Conservation (phyloP, 2,888 invertebrate genomes). For the Formica aserva region DNA sequence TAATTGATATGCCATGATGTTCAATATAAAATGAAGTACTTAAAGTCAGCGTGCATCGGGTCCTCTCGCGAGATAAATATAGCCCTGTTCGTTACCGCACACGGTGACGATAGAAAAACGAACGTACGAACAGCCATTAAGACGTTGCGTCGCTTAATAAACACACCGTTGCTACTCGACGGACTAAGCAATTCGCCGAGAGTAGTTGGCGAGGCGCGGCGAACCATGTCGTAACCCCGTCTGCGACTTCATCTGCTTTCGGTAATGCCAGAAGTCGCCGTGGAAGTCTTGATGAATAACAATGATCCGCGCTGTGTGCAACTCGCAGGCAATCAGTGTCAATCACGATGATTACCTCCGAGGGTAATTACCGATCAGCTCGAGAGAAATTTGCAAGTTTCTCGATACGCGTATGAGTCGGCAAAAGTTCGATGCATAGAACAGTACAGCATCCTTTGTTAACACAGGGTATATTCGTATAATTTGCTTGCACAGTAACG, state of each 20-base stretch:
- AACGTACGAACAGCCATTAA: constrained; percentile 61
- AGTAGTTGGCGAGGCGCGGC: constrained; percentile 39
- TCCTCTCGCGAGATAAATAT: constrained; percentile 9
- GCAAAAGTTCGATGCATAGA: constrained; percentile 21
- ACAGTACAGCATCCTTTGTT: not conserved
- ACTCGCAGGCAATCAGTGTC: constrained; percentile 67
- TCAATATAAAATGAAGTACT: not conserved
- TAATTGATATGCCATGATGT: constrained; percentile 20
- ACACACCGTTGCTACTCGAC: constrained; percentile 38
- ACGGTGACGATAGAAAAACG: constrained; percentile 65
- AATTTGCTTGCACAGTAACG: not conserved
- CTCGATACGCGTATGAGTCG: constrained; percentile 37
- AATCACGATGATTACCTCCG: constrained; percentile 58
- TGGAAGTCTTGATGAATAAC: constrained; percentile 69
- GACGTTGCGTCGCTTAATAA: constrained; percentile 64
- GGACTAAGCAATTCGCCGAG: constrained; percentile 33
- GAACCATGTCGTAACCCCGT: constrained; percentile 61
- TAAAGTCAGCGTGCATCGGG: not conserved
- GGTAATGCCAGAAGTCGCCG: constrained; percentile 68
- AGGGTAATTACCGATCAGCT: constrained; percentile 44
- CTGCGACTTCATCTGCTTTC: constrained; percentile 64
- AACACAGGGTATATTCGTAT: not conserved
- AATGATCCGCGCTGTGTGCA: constrained; percentile 44
- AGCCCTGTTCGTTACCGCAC: constrained; percentile 20
- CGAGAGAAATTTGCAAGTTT: constrained; percentile 34